Evolutionary conservation across 2,888 invertebrate species (phyloP), one percentile per base, ranked within the genome.

Genomic region (Agrilus mali): DNA sequence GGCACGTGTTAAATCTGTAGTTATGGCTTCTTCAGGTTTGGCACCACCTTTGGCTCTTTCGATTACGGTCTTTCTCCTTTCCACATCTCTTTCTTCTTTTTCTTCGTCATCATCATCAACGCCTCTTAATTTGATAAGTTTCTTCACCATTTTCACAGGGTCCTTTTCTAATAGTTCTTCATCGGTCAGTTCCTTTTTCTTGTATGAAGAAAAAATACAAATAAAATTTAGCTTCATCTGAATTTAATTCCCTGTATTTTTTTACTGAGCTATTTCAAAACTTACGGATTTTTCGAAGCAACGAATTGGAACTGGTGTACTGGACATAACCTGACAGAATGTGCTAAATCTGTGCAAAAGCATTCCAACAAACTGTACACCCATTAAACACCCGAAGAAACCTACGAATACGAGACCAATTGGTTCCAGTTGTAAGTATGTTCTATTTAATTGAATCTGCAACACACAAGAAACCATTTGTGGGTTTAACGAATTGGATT

Each of bases 101-200:
- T 87, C 87, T 56, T 86, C 85, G 55, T 85, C 83, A 13, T 83
- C 85, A 38, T 66, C 66, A 57, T 86, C 86, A 50, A 86, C 75
- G 31, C 85, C 87, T 58, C 83, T 82, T 44, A 89, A 64, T 59
- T 83, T 78, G 64, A 90, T 90, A 46, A 93, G 67, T 59, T 88
- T 82, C 61, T 85, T 80, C 0, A 87, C 90, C 58, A 92, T 86
- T 61, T 89, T 88, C 56, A 93, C 85, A 36, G 90, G 90, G 69
- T 93, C 87, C 67, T 85, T 86, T 59, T 86, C 83, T 51, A 89
- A 71, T 41, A 90, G 69, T 35, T 86, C 86, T 63, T 90, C 88
- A 63, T 85, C 84, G 15, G 85, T 84, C 53, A 86, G 68, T 56
- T 88, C 85, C 60, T 87, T 85, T 14, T 38, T 48, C 20, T 45